A percentile compares a stretch with the other conserved stretches of the same genome.
phyloP scores from a whole-genome alignment of 2,797 vertebrate genomes.

The Aldrovandia affinis region DNA sequence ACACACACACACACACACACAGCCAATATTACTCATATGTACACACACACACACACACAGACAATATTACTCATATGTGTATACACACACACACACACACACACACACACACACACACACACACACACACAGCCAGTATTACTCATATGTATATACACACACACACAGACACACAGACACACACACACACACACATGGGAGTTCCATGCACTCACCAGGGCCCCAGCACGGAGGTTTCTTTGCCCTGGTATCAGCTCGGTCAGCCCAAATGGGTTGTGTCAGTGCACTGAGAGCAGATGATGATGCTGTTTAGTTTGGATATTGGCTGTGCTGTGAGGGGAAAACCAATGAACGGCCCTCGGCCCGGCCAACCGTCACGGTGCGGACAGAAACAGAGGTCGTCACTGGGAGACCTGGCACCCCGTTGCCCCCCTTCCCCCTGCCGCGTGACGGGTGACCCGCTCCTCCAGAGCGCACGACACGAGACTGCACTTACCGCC shows the following conservation, averaged over 20 bases:
- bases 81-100: background rate
- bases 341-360: conserved; percentile 58
- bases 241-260: conserved; percentile 60
- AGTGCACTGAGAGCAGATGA: conserved; percentile 72
- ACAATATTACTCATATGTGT: too few species aligned
- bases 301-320: conserved; percentile 70
- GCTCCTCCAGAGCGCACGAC: background rate
- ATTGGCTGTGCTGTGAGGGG: conserved; percentile 63
- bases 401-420: background rate
- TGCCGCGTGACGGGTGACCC: background rate
- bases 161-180: conserved; percentile 39
- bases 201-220: background rate
- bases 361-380: conserved; percentile 13
- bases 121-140: conserved; percentile 8
- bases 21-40: background rate
- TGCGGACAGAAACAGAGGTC: background rate
- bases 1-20: background rate
- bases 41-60: conserved; percentile 7
- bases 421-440: background rate
- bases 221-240: conserved; percentile 37
- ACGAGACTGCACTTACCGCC: background rate
- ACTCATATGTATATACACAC: conserved; percentile 4
- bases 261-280: conserved; percentile 72
- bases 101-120: conserved; percentile 16
- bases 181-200: conserved; percentile 35